Evolutionary conservation across 2,113 vertebrate species (phyloP), one percentile per base, ranked within the genome.

Genomic region (Agapornis roseicollis): DNA sequence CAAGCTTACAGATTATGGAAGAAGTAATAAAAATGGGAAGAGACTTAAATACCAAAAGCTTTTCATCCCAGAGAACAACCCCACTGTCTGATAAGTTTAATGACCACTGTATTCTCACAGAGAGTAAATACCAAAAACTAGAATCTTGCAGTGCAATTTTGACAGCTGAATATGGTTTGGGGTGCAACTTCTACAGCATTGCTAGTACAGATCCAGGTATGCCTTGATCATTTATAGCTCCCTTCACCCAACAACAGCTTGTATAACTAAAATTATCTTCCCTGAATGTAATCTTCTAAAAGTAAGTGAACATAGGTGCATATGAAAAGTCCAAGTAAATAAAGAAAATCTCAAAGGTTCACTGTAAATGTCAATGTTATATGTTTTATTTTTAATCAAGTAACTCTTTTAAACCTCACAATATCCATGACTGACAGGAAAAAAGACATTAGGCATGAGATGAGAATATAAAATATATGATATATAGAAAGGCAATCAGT

Each of bases 351-450:
- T 95, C 82, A 60, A 90, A 92, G 91, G 72, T 10, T 64, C 7
- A 6, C 50, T 66, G 84, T 97, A 97, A 98, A 98, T 98, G 98
- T 53, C 98, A 98, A 98, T 9, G 94, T 98, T 98, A 97, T 97
- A 98, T 96, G 96, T 95, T 98, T 98, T 98, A 98, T 98, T 98
- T 98, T 98, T 97, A 98, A 98, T 98, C 98, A 98, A 96, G 98
- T 98, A 97, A 97, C 97, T 98, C 82, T 97, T 97, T 98, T 91
- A 97, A 98, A 98, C 97, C 96, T 97, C 98, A 98, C 97, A 98
- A 98, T 97, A 97, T 98, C 94, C 96, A 97, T 97, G 97, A 97
- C 96, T 97, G 97, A 98, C 97, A 98, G 97, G 97, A 95, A 93
- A 98, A 97, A 97, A 96, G 96, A 97, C 96, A 97, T 94, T 85